Percentiles rank a stretch among this genome's conserved stretches.
These are phyloP conservation scores for Oenanthe oenanthe DNA, from an alignment of 2,113 vertebrate species.

Conservation along the genomic window DNA sequence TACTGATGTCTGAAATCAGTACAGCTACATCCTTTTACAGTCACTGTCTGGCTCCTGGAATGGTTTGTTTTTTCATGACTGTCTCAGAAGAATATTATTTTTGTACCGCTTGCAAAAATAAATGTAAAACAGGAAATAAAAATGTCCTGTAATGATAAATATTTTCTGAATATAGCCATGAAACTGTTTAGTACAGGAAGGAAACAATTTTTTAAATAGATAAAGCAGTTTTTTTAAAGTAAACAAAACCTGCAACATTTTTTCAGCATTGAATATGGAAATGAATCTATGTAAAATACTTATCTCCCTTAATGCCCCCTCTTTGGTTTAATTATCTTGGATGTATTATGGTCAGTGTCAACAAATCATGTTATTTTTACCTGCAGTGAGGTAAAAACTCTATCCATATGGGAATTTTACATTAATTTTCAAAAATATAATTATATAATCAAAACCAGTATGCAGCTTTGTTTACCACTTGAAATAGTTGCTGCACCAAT, in stretches of 20 bases:
- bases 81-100: background rate
- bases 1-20: background rate
- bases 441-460: background rate
- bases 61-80: background rate
- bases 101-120: background rate
- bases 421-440: background rate
- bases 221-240: background rate
- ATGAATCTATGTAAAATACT: background rate
- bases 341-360: background rate
- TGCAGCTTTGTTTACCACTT: background rate
- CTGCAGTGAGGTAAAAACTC: background rate
- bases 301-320: background rate
- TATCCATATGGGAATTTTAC: background rate
- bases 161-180: background rate
- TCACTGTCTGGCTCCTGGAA: background rate
- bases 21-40: background rate
- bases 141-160: background rate
- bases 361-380: background rate
- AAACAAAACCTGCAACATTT: background rate
- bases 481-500: background rate
- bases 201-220: background rate
- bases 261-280: background rate
- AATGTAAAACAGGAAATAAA: background rate
- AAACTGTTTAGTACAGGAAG: background rate
- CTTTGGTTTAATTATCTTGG: background rate